Evolutionary conservation across 2,797 vertebrate species (phyloP).

Genomic region (Typhlichthys eigenmanni): DNA sequence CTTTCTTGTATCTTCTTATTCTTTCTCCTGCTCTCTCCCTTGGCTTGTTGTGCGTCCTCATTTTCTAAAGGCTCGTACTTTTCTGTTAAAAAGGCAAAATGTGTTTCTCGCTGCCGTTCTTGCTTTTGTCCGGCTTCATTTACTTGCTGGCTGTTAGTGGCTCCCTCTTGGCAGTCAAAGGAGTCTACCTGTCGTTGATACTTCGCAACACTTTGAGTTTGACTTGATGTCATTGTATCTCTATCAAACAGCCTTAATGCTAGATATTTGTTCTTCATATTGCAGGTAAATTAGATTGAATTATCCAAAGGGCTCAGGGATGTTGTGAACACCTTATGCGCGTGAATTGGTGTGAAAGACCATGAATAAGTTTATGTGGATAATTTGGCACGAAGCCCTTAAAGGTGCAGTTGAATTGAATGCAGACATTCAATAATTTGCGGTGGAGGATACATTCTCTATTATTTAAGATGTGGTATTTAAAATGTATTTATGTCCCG

Average conservation of each 20-base stretch:
- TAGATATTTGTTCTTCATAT: slow-evolving; percentile 60
- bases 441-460: no score
- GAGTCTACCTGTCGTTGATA: slow-evolving; percentile 61
- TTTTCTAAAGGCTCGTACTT: slow-evolving; percentile 74
- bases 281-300: slow-evolving; percentile 7
- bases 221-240: slow-evolving; percentile 9
- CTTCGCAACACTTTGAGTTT: slow-evolving; percentile 19
- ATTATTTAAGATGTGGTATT: no score
- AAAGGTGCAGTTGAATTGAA: slow-evolving; percentile 50
- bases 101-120: slow-evolving; percentile 53
- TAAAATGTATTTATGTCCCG: no score
- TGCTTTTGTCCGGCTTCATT: slow-evolving; percentile 5
- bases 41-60: slow-evolving; percentile 30
- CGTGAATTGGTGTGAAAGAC: slow-evolving; percentile 61
- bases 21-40: slow-evolving; percentile 66
- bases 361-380: slow-evolving; percentile 32
- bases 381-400: slow-evolving; percentile 57
- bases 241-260: slow-evolving; percentile 46
- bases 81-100: slow-evolving; percentile 75
- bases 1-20: slow-evolving; percentile 82
- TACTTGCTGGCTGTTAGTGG: background rate
- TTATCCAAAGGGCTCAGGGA: slow-evolving; percentile 37
- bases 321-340: slow-evolving; percentile 60
- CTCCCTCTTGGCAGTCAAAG: slow-evolving; percentile 24
- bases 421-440: no score